A percentile compares a stretch with the other conserved stretches of the same genome.
phyloP scores from a whole-genome alignment of 2,113 vertebrate genomes.

The Siphamia tubifer region DNA sequence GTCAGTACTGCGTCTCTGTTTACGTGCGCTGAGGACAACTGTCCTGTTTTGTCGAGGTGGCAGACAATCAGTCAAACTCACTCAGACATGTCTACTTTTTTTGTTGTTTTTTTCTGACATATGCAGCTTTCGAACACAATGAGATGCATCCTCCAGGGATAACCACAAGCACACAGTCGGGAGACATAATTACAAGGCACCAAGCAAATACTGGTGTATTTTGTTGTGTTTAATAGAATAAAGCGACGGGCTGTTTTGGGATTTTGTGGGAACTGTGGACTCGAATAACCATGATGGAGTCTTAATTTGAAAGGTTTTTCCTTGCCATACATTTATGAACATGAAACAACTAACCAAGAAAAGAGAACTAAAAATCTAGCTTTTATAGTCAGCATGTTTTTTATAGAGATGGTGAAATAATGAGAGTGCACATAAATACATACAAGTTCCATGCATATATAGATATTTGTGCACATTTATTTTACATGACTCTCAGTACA shows the following conservation, averaged over 20 bases:
- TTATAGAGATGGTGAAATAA: background rate
- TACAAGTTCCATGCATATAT: no score
- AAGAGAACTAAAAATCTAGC: background rate
- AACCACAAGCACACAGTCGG: background rate
- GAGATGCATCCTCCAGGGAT: background rate
- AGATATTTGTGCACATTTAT: no score
- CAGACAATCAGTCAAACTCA: slow-evolving; percentile 24
- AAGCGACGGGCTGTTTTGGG: background rate
- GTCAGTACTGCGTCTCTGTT: background rate
- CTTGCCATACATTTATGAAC: background rate
- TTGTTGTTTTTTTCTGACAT: background rate
- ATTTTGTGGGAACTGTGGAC: background rate
- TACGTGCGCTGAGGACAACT: background rate
- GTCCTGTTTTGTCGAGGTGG: slow-evolving; percentile 28
- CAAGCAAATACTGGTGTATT: background rate
- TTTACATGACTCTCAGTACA: no score
- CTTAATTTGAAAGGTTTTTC: slow-evolving; percentile 2
- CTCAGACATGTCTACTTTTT: slow-evolving; percentile 4
- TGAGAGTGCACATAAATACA: no score
- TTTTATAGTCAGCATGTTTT: background rate
- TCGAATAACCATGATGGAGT: background rate
- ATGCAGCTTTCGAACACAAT: background rate
- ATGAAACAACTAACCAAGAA: background rate
- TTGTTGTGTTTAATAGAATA: background rate
- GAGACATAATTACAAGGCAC: background rate